Evolutionary conservation across 2,113 vertebrate species (phyloP), one percentile per base, ranked within the genome.

Genomic region (Ophiodon elongatus): DNA sequence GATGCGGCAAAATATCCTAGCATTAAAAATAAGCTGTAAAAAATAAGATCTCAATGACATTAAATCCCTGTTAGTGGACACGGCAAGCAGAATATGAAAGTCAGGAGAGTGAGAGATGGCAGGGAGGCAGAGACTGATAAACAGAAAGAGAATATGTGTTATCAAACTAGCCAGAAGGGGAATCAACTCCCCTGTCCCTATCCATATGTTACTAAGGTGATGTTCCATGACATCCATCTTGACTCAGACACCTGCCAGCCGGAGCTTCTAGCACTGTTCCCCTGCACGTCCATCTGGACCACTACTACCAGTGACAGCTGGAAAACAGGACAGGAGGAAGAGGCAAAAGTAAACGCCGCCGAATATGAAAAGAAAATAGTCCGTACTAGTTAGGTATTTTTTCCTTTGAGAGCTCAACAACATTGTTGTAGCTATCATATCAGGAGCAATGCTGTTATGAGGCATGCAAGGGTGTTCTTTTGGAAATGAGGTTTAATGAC

Each of bases 151-250:
- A 82, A 65, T 56, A 79, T 64, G 59, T 89, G 65, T 79, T 76
- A 88, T 90, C 86, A 90, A 89, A 86, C 73, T 78, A 73, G 77
- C 88, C 92, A 93, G 91, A 94, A 88, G 92, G 90, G 73, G 89
- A 94, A 91, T 93, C 84, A 89, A 80, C 83, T 93, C 87, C 66
- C 80, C 89, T 83, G 89, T 93, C 92, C 85, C 83, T 79, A 54
- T 90, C 92, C 92, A 94, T 93, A 94, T 93, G 94, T 94, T 94
- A 88, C 70, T 88, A 87, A 90, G 90, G 91, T 94, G 94, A 94
- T 94, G 92, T 93, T 93, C 90, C 88, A 91, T 94, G 93, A 94
- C 93, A 95, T 95, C 88, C 85, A 86, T 92, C 93, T 76, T 82
- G 89, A 91, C 92, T 85, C 78, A 90, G 91, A 94, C 90, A 92